A percentile compares a stretch with the other conserved stretches of the same genome.
Evolutionary conservation across 2,113 vertebrate species (phyloP).

Genomic region (Lanius ludovicianus): DNA sequence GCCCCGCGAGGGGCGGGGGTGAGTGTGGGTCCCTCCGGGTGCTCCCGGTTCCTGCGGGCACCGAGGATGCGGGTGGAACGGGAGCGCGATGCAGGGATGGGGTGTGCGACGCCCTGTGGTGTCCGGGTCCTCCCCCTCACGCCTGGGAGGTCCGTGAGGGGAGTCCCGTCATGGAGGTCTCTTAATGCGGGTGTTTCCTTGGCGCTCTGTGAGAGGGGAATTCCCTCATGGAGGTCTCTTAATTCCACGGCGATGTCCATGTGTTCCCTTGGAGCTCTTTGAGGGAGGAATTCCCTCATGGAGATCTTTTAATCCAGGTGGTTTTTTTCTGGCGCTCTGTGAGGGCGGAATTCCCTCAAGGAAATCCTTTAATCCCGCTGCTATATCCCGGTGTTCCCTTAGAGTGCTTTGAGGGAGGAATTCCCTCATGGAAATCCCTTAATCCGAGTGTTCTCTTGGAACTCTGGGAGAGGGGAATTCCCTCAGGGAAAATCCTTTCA

Average conservation of each 20-base stretch:
- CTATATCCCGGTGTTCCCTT: rapidly evolving
- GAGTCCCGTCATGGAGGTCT: too few species aligned
- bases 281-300: not conserved
- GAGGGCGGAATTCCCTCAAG: too few species aligned
- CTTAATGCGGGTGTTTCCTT: too few species aligned
- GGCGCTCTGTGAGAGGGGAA: too few species aligned
- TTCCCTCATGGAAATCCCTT: rapidly evolving
- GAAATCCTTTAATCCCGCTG: too few species aligned
- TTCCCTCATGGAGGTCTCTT: too few species aligned
- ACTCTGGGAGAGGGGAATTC: rapidly evolving
- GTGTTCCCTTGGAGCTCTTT: rapidly evolving
- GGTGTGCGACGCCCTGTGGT: not conserved
- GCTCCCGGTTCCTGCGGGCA: too few species aligned
- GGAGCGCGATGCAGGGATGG: rapidly evolving
- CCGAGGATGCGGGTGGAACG: rapidly evolving
- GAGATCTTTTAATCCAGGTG: not conserved
- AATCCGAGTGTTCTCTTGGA: rapidly evolving
- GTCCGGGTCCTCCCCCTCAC: not conserved
- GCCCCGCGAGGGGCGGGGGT: not conserved
- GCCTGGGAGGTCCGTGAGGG: too few species aligned
- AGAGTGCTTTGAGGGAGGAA: rapidly evolving
- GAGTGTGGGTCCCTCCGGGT: not conserved
- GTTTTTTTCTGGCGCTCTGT: rapidly evolving
- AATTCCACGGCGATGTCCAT: too few species aligned
- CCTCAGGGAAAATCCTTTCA: rapidly evolving